phyloP scores from a whole-genome alignment of 2,113 vertebrate genomes.

The Pelmatolapia mariae region DNA sequence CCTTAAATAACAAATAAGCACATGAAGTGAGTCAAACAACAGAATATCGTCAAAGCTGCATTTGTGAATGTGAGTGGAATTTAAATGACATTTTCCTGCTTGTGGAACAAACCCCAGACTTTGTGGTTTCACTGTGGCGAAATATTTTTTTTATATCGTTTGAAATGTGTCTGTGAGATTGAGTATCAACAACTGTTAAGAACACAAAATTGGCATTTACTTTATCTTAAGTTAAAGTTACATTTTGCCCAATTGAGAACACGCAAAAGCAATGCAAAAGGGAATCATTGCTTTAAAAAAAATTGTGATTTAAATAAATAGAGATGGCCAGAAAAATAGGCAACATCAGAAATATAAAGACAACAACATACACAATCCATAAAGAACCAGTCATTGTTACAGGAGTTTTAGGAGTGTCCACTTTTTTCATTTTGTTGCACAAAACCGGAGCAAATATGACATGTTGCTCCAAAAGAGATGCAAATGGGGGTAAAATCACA shows the following conservation, averaged over 20 bases:
- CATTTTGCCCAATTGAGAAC: not conserved
- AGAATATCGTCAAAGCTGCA: not conserved
- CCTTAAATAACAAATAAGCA: not conserved
- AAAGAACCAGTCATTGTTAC: not conserved
- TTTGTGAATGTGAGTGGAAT: not conserved
- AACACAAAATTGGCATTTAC: not conserved
- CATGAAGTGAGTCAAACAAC: not conserved
- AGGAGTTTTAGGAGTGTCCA: conserved; percentile 6
- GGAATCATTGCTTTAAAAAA: not conserved
- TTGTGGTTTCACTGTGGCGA: not conserved
- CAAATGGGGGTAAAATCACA: conserved; percentile 34
- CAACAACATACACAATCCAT: not conserved
- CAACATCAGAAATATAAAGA: not conserved
- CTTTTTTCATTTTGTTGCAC: not conserved
- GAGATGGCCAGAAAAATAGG: not conserved
- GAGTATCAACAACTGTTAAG: not conserved
- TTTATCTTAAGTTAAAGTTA: not conserved
- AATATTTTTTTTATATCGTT: not conserved
- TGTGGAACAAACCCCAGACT: not conserved
- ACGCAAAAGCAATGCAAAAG: not conserved
- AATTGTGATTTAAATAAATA: not conserved
- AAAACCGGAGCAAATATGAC: not conserved
- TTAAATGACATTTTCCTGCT: not conserved
- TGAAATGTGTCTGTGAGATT: not conserved
- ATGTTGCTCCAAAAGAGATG: not conserved